Evolutionary conservation across 2,113 vertebrate species (phyloP), one percentile per base, ranked within the genome.

Genomic region (Microtus ochrogaster): DNA sequence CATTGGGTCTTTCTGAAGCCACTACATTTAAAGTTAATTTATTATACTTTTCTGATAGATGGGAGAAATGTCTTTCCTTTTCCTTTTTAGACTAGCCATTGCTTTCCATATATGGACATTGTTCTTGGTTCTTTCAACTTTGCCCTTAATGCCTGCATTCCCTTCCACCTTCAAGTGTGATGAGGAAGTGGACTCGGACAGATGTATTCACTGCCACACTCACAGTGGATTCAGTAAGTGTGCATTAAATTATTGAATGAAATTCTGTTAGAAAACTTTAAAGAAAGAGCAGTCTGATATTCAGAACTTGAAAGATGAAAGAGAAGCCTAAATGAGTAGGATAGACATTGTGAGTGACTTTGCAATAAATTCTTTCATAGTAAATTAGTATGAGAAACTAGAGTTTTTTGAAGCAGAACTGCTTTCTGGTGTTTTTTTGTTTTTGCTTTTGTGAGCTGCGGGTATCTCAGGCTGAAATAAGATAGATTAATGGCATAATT

Each of bases 251-350:
- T 66, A 79, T 63, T 95, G 24, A 91, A 90, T 87, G 41, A 79
- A 78, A 92, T 58, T 94, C 22, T 91, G 14, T 86, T 87, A 55
- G 17, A 66, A 16, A 58, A 91, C 63, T 39, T 44, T 76, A 91
- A 92, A 28, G 19, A 63, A 73, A 83, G 17, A 7, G 49, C 49
- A 94, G 28, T 4, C 22, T 90, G 36, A 33, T 44, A 89, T 36
- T 97, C 52, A 74, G 14, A 96, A 89, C 65, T 76, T 79, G 9
- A 86, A 89, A 95, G 17, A 85, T 79, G 9, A 86, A 89, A 95
- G 13, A 85, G 13, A 93, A 91, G 33, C 68, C 87, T 88, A 79
- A 91, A 92, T 82, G 44, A 96, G 9, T 33, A 81, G 28, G 41
- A 61, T 33, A 58, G 66, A 87, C 63, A 36, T 39, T 74, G 63